phyloP scores from a whole-genome alignment of 2,797 vertebrate genomes.

The Lepilemur ruficaudatus region DNA sequence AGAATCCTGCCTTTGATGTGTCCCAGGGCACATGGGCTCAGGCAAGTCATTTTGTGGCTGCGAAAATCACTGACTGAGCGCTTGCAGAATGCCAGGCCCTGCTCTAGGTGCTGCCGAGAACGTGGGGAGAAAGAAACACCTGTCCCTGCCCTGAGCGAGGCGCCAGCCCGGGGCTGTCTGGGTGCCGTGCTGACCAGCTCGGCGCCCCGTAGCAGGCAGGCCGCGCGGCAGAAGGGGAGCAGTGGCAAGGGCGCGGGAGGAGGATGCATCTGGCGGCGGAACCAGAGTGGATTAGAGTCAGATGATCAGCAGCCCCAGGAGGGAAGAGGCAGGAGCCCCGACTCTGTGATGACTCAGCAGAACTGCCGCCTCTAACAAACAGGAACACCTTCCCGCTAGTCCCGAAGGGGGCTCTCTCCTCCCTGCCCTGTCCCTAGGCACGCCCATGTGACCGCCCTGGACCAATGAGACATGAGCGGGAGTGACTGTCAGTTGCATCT shows the following conservation, averaged over 20 bases:
- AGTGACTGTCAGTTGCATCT: neutral
- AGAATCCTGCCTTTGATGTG: neutral
- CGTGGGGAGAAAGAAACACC: no score
- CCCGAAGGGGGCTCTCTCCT: no score
- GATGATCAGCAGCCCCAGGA: neutral
- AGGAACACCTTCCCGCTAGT: neutral
- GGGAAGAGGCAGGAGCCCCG: neutral
- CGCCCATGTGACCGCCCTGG: fast-evolving
- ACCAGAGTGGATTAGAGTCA: neutral
- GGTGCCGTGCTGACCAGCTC: neutral
- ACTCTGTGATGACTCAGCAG: neutral
- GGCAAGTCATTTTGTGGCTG: neutral
- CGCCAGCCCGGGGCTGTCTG: no score
- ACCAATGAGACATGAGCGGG: neutral
- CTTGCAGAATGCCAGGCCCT: neutral
- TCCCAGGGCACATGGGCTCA: neutral
- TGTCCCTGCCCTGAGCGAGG: neutral
- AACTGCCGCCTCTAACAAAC: no score
- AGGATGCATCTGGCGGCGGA: neutral
- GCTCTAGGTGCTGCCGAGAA: neutral
- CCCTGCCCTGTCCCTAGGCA: neutral
- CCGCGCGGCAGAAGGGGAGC: neutral
- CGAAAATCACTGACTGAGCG: fast-evolving
- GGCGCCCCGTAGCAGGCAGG: neutral
- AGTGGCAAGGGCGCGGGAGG: fast-evolving